Evolutionary conservation across 2,797 vertebrate genomes (phyloP).

Genomic region (Clamator glandarius): DNA sequence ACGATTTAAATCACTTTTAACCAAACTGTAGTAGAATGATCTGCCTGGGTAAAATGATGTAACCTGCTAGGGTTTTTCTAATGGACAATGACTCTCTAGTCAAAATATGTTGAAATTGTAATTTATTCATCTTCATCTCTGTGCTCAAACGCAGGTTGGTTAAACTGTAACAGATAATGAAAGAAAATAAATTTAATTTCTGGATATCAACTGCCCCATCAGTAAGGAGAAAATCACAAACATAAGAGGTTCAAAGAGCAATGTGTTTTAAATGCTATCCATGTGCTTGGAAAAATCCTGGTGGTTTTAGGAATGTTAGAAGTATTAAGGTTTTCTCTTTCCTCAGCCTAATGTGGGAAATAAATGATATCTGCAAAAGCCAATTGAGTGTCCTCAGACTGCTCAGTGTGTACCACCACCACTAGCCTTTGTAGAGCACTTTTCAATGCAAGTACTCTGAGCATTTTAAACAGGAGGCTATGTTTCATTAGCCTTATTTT

Average conservation of each 20-base stretch:
- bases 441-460: neutral
- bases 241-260: neutral
- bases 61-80: neutral
- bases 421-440: neutral
- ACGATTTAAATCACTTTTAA: neutral
- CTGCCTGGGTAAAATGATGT: neutral
- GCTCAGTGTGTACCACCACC: neutral
- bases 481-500: neutral
- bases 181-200: neutral
- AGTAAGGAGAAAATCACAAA: conserved; percentile 6
- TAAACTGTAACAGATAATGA: neutral
- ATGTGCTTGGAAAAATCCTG: neutral
- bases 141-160: neutral
- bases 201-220: neutral
- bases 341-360: neutral
- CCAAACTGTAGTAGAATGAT: neutral
- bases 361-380: neutral
- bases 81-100: neutral
- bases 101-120: neutral
- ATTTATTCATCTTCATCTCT: neutral
- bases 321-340: neutral
- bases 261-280: neutral
- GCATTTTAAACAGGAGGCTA: neutral
- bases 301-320: neutral
- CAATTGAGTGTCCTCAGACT: neutral